A percentile compares a stretch with the other conserved stretches of the same genome.
Evolutionary conservation across 92 coral and sea anemone genomes (phyloP).

Genomic region (Zoanthus gigantus): DNA sequence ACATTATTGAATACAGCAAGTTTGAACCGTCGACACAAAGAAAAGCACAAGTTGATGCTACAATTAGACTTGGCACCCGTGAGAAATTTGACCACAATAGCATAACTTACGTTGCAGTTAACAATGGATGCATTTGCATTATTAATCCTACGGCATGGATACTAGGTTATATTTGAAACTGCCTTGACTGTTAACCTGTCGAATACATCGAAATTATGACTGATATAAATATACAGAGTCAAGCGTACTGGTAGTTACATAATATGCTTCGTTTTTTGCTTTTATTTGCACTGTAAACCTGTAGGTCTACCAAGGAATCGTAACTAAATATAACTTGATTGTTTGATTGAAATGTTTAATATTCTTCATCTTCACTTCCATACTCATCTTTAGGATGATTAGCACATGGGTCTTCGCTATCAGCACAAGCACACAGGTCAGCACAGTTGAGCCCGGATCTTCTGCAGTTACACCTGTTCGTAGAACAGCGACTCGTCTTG

Average conservation of each 20-base stretch:
- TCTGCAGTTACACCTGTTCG: constrained; percentile 11
- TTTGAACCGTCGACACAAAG: constrained; percentile 7
- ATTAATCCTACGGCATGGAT: no score
- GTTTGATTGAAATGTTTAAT: constrained; percentile 1
- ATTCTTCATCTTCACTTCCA: background rate
- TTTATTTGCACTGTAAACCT: background rate
- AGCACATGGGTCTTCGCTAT: constrained; percentile 7
- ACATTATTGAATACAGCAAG: no score
- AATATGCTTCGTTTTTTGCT: background rate
- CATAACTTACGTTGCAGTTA: background rate
- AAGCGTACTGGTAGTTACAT: background rate
- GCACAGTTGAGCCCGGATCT: background rate
- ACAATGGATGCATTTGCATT: constrained; percentile 9
- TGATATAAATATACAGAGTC: background rate
- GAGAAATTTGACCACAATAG: background rate
- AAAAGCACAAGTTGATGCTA: constrained; percentile 16
- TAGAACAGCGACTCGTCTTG: constrained; percentile 12
- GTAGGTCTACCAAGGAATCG: background rate
- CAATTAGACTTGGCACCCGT: background rate
- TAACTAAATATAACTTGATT: background rate
- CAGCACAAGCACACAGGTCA: constrained; percentile 39
- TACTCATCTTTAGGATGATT: background rate
- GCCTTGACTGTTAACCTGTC: constrained; percentile 4
- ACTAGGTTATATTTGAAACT: constrained; percentile 7
- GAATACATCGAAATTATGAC: background rate